These are phyloP conservation scores for Hydrozoanthus tunicans DNA, from an alignment of 64 coral and sea anemone genomes.

Conservation along the genomic window DNA sequence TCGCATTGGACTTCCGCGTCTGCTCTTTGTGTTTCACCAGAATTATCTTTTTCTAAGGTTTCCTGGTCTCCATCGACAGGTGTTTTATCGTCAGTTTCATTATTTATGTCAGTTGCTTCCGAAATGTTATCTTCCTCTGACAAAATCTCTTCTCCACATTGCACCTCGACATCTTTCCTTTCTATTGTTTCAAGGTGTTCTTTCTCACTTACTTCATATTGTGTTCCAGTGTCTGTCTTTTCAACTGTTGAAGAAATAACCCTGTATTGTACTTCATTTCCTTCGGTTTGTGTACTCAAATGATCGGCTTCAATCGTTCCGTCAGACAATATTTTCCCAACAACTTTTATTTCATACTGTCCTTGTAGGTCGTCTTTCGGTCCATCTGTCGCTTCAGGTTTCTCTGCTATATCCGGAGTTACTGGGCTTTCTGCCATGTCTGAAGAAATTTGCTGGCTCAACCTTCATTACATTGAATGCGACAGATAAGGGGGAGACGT, in stretches of 20 bases:
- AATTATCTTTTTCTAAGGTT: background rate
- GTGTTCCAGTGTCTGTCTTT: background rate
- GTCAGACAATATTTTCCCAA: too few relatives aligned
- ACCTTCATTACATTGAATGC: too few relatives aligned
- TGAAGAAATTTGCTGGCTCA: background rate
- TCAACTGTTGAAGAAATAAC: background rate
- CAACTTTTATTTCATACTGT: background rate
- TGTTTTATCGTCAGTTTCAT: background rate
- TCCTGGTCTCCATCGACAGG: background rate
- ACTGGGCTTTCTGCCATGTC: background rate
- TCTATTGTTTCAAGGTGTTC: background rate
- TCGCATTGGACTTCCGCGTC: background rate
- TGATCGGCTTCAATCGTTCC: background rate
- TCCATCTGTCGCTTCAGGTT: background rate
- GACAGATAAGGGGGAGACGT: too few relatives aligned
- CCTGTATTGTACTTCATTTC: background rate
- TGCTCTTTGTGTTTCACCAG: background rate
- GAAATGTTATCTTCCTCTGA: background rate
- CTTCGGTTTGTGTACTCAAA: background rate
- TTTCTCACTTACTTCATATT: background rate
- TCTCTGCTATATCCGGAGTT: background rate
- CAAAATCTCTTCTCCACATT: too few relatives aligned
- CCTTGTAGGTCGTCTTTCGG: background rate
- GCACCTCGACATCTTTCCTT: background rate
- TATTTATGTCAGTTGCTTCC: background rate